Evolutionary conservation across 2,113 vertebrate genomes (phyloP).

Genomic region (Gila orcuttii): DNA sequence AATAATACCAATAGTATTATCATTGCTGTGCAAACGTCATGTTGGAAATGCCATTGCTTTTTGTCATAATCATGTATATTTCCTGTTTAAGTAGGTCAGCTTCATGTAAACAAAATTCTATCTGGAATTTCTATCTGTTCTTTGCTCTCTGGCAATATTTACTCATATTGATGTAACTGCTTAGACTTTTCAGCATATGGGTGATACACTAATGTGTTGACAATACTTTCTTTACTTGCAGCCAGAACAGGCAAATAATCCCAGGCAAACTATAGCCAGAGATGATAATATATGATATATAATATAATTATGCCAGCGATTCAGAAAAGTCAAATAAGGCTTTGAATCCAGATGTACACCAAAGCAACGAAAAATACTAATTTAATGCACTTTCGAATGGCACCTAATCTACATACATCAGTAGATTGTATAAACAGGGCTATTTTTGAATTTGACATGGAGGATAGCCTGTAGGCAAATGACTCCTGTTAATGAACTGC

Average conservation of each 20-base stretch:
- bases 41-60: not conserved
- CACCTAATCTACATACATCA: constrained; percentile 42
- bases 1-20: not conserved
- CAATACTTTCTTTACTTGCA: constrained; percentile 1
- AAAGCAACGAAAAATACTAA: not conserved
- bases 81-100: not conserved
- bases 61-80: not conserved
- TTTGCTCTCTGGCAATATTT: not conserved
- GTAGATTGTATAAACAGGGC: constrained; percentile 24
- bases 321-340: not conserved
- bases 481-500: constrained; percentile 68
- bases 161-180: constrained; percentile 3
- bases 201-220: constrained; percentile 13
- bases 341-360: not conserved
- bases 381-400: constrained; percentile 34
- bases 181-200: constrained; percentile 17
- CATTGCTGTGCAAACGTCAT: not conserved
- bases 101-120: not conserved
- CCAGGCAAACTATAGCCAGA: not conserved
- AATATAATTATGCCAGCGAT: not conserved
- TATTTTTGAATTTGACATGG: constrained; percentile 53
- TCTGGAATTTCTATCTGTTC: not conserved
- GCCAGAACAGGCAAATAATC: not conserved
- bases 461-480: constrained; percentile 66
- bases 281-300: not conserved